Percentiles rank a stretch among this genome's conserved stretches.
These are phyloP conservation scores for Drosophila melanocephala DNA, from an alignment of 2,888 invertebrate species.

Conservation along the genomic window DNA sequence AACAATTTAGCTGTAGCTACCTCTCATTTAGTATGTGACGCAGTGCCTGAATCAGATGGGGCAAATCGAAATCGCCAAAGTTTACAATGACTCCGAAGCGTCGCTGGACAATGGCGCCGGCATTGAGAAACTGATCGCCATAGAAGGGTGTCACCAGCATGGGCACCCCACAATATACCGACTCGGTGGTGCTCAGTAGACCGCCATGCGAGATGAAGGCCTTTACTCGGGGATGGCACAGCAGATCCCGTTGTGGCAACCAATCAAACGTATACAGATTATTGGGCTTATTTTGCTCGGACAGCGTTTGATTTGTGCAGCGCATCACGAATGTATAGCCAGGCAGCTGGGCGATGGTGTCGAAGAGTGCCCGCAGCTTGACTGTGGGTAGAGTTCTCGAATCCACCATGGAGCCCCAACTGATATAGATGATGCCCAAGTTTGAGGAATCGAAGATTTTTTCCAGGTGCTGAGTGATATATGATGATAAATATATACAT, in stretches of 20 bases:
- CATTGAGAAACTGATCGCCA: constrained; percentile 88
- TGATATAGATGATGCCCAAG: constrained; percentile 89
- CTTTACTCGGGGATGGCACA: constrained; percentile 89
- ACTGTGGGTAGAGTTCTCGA: constrained; percentile 87
- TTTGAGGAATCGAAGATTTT: constrained; percentile 30
- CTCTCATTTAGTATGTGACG: constrained; percentile 77
- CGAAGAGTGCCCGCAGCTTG: constrained; percentile 86
- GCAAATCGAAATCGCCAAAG: constrained; percentile 86
- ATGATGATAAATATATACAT: too few species aligned
- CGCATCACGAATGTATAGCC: constrained; percentile 89
- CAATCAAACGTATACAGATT: constrained; percentile 89
- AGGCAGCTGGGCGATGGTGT: constrained; percentile 85
- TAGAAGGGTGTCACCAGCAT: constrained; percentile 88
- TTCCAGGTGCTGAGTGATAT: constrained; percentile 45
- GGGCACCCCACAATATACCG: constrained; percentile 88
- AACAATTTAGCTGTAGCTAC: constrained; percentile 22
- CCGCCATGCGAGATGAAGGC: constrained; percentile 91
- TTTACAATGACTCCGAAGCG: constrained; percentile 87
- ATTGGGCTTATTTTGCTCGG: constrained; percentile 85
- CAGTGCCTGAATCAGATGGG: constrained; percentile 86
- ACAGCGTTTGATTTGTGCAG: constrained; percentile 87
- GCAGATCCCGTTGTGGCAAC: constrained; percentile 90
- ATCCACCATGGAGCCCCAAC: constrained; percentile 89
- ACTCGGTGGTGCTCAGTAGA: constrained; percentile 89
- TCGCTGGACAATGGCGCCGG: constrained; percentile 86